Percentiles rank a stretch among this genome's conserved stretches.
Evolutionary conservation across 2,113 vertebrate species (phyloP).

Genomic region (Eupsittula cactorum): DNA sequence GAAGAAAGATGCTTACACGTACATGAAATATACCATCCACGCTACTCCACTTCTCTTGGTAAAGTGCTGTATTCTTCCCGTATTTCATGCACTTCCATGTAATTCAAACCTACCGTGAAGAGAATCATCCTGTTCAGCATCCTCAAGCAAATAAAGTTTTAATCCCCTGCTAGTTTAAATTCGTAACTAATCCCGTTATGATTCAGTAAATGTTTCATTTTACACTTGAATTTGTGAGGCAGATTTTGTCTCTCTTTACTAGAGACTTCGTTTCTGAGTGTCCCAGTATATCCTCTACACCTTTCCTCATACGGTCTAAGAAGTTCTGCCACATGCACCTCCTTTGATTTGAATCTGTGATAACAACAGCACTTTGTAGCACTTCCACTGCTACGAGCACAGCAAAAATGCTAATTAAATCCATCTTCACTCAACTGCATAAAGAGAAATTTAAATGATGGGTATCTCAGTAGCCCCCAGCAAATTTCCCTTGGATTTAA

Average conservation of each 20-base stretch:
- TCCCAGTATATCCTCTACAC: not conserved
- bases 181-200: not conserved
- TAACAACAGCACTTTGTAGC: slow-evolving; percentile 8
- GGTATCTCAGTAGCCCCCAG: slow-evolving; percentile 16
- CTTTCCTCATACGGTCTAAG: not conserved
- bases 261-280: not conserved
- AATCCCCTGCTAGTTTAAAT: slow-evolving; percentile 31
- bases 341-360: not conserved
- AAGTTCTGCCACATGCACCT: not conserved
- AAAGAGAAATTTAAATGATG: not conserved
- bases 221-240: slow-evolving; percentile 37
- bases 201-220: slow-evolving; percentile 33
- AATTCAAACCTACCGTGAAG: not conserved
- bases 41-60: not conserved
- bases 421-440: not conserved
- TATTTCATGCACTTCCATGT: not conserved
- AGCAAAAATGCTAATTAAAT: slow-evolving; percentile 42
- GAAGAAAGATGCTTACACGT: not conserved
- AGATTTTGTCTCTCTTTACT: slow-evolving; percentile 17
- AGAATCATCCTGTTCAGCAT: not conserved
- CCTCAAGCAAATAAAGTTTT: not conserved
- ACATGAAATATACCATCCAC: not conserved
- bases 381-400: not conserved
- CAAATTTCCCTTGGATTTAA: slow-evolving; percentile 9
- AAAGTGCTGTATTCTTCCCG: not conserved